Percentiles rank a stretch among this genome's conserved stretches.
Evolutionary conservation across 2,888 invertebrate species (phyloP).

Genomic region (Microchrysa polita): DNA sequence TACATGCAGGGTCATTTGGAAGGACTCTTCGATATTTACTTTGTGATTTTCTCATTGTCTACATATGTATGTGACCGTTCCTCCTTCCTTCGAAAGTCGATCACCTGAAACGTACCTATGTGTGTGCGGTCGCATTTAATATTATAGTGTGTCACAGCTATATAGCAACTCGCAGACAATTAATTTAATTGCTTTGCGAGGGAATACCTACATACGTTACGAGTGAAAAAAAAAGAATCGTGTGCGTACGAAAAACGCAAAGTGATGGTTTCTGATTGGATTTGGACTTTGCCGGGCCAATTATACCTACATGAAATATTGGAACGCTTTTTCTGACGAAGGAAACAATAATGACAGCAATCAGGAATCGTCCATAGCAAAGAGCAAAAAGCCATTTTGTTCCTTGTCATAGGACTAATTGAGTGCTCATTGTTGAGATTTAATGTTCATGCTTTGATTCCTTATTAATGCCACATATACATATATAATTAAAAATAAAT

Average conservation of each 20-base stretch:
- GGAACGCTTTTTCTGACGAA: slow-evolving; percentile 24
- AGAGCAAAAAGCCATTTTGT: slow-evolving; percentile 14
- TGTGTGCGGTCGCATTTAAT: slow-evolving; percentile 36
- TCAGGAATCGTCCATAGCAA: slow-evolving; percentile 12
- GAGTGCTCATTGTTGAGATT: not conserved
- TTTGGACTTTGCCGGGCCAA: slow-evolving; percentile 9
- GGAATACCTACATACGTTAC: slow-evolving; percentile 30
- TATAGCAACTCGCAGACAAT: slow-evolving; percentile 43
- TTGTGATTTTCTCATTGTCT: slow-evolving; percentile 24
- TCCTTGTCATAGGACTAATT: slow-evolving; percentile 7
- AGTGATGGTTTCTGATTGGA: slow-evolving; percentile 33
- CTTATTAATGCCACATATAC: too few relatives aligned
- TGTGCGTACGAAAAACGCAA: slow-evolving; percentile 29
- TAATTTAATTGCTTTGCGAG: slow-evolving; percentile 45
- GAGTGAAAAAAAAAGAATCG: not conserved
- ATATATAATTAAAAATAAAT: too few relatives aligned
- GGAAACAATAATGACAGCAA: slow-evolving; percentile 32
- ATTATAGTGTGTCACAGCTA: slow-evolving; percentile 42
- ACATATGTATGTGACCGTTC: too few relatives aligned
- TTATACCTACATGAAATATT: slow-evolving; percentile 25
- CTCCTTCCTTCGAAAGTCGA: not conserved
- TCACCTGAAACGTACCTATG: slow-evolving; percentile 4
- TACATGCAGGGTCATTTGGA: slow-evolving; percentile 12
- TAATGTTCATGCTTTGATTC: not conserved
- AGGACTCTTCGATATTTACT: slow-evolving; percentile 37